Conservation (phyloP, 1,140 invertebrate species). For the Trypoxylus dichotomus region DNA sequence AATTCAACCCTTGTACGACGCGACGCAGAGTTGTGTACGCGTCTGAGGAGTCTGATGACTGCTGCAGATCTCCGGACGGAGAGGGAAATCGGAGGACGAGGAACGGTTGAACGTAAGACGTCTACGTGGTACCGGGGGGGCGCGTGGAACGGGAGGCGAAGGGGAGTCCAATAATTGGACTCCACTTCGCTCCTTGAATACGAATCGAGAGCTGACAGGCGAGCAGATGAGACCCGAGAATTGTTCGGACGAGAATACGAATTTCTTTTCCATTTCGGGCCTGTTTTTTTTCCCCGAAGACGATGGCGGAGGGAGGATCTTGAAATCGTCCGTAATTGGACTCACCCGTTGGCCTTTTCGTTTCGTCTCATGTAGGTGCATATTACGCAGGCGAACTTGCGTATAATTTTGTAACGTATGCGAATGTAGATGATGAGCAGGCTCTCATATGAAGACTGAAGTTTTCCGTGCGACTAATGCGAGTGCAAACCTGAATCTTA, state of each 20-base stretch:
- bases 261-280: constrained; percentile 35
- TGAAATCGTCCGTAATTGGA: constrained; percentile 38
- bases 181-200: constrained; percentile 41
- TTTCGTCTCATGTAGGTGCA: background rate
- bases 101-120: background rate
- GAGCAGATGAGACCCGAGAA: constrained; percentile 42
- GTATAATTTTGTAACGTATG: background rate
- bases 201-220: constrained; percentile 45
- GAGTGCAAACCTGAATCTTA: background rate
- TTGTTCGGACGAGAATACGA: constrained; percentile 38
- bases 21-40: background rate
- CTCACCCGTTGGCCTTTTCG: background rate
- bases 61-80: background rate
- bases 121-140: background rate
- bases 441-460: background rate
- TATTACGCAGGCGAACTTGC: background rate
- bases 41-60: background rate
- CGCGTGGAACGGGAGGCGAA: constrained; percentile 37
- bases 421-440: background rate
- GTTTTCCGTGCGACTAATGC: background rate
- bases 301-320: background rate
- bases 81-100: background rate
- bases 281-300: constrained; percentile 26
- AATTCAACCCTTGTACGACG: background rate
- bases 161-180: constrained; percentile 47